A percentile compares a stretch with the other conserved stretches of the same genome.
phyloP scores from a whole-genome alignment of 2,797 vertebrate genomes.

The Typhlichthys eigenmanni region DNA sequence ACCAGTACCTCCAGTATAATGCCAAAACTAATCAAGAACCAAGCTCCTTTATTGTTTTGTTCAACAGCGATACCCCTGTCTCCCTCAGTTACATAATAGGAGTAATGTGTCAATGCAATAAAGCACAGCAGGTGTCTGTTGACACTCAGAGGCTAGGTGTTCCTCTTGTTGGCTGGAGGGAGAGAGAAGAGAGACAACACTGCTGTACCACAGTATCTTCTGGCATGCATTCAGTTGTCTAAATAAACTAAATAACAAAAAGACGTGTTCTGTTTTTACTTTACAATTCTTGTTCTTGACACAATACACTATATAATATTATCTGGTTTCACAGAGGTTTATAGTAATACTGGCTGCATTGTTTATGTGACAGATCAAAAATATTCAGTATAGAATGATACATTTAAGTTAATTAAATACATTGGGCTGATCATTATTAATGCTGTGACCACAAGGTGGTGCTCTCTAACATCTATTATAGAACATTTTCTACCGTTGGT shows the following conservation, averaged over 20 bases:
- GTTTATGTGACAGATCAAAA: too few relatives aligned
- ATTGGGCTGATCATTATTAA: too few relatives aligned
- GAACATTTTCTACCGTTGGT: too few relatives aligned
- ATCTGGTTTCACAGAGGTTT: background rate
- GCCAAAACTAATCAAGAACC: slow-evolving; percentile 73
- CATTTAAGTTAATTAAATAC: too few relatives aligned
- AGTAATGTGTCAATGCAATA: slow-evolving; percentile 78
- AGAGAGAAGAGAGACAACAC: slow-evolving; percentile 83
- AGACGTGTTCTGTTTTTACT: slow-evolving; percentile 42
- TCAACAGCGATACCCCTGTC: slow-evolving; percentile 54
- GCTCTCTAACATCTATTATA: too few relatives aligned
- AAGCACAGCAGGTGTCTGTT: slow-evolving; percentile 56
- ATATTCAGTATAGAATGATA: too few relatives aligned
- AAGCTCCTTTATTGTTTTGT: slow-evolving; percentile 64
- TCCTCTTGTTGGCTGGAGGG: slow-evolving; percentile 72
- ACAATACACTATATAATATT: background rate
- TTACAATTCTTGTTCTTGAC: background rate
- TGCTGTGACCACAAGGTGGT: too few relatives aligned
- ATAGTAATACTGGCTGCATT: too few relatives aligned
- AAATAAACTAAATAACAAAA: slow-evolving; percentile 82
- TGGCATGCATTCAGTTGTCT: slow-evolving; percentile 89
- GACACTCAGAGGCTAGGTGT: slow-evolving; percentile 44
- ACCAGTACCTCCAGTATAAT: slow-evolving; percentile 73
- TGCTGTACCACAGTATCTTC: slow-evolving; percentile 94
- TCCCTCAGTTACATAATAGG: slow-evolving; percentile 52